These are phyloP conservation scores for Oscheius sp. DNA, from an alignment of 2,888 invertebrate species.

Conservation along the genomic window DNA sequence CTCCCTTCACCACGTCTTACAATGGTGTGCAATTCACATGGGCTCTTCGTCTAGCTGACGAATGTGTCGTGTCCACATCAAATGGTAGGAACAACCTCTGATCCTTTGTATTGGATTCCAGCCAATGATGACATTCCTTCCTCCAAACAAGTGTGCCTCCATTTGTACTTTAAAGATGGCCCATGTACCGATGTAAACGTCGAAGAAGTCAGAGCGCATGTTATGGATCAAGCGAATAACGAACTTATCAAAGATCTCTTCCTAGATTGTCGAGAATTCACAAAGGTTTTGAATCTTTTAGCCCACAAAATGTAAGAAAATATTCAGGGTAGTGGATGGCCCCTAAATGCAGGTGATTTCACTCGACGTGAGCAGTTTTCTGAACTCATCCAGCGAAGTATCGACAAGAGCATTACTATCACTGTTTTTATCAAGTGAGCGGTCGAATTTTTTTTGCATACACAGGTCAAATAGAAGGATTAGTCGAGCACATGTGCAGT, in stretches of 20 bases:
- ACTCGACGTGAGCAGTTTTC: constrained; percentile 58
- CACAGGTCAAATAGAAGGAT: background rate
- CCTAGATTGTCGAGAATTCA: constrained; percentile 27
- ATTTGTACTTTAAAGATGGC: constrained; percentile 71
- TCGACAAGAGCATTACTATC: constrained; percentile 61
- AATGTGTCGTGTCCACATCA: constrained; percentile 50
- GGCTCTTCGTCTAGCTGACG: constrained; percentile 64
- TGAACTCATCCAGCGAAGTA: constrained; percentile 60
- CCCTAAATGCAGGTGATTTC: constrained; percentile 48
- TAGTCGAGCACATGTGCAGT: background rate
- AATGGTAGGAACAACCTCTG: constrained; percentile 41
- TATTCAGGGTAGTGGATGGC: constrained; percentile 65
- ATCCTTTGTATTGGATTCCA: background rate
- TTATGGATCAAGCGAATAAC: constrained; percentile 13
- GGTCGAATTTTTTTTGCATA: background rate
- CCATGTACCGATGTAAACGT: constrained; percentile 65
- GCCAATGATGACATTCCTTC: constrained; percentile 17
- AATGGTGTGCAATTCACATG: constrained; percentile 72
- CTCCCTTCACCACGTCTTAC: constrained; percentile 69
- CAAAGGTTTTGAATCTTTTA: background rate
- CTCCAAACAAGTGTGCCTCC: constrained; percentile 60
- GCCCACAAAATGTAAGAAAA: too few species aligned
- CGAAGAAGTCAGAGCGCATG: constrained; percentile 49
- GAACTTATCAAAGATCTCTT: constrained; percentile 34
- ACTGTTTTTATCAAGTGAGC: constrained; percentile 64